These are phyloP conservation scores for Caenorhabditis sp. DNA, from an alignment of 2,888 invertebrate species.

Conservation along the genomic window DNA sequence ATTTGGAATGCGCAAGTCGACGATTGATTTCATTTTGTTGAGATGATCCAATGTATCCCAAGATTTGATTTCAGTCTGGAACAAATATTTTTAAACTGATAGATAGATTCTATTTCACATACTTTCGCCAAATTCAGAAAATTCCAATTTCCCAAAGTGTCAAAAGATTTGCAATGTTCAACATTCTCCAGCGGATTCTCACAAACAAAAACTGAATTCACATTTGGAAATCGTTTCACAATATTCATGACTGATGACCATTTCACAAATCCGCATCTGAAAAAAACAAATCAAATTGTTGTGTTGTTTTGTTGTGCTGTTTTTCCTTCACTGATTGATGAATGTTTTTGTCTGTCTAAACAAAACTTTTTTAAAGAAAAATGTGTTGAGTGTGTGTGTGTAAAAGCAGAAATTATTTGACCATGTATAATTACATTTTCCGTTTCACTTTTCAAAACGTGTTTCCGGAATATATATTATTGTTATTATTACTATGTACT, in stretches of 20 bases:
- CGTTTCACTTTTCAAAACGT: conserved; percentile 31
- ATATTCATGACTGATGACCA: conserved; percentile 52
- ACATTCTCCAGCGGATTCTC: conserved; percentile 68
- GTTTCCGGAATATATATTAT: conserved; percentile 21
- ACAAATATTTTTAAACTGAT: no score
- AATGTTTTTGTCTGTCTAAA: not conserved
- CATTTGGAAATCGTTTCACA: conserved; percentile 51
- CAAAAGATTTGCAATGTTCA: conserved; percentile 33
- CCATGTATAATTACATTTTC: conserved; percentile 39
- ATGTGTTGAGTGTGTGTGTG: not conserved
- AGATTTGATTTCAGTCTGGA: conserved; percentile 50
- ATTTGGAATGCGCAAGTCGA: conserved; percentile 84
- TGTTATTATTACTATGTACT: conserved; percentile 10
- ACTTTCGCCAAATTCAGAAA: conserved; percentile 51
- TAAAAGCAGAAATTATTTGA: not conserved
- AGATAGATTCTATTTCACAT: no score
- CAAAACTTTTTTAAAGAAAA: not conserved
- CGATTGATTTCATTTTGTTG: conserved; percentile 84
- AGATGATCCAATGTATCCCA: conserved; percentile 81
- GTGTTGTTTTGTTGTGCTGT: not conserved
- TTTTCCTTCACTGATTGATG: not conserved
- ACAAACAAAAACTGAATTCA: conserved; percentile 77
- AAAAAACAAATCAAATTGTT: conserved; percentile 13
- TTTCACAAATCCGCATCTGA: conserved; percentile 48
- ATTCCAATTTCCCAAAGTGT: conserved; percentile 35